phyloP scores from a whole-genome alignment of 2,888 invertebrate genomes.

The Anodontia alba region DNA sequence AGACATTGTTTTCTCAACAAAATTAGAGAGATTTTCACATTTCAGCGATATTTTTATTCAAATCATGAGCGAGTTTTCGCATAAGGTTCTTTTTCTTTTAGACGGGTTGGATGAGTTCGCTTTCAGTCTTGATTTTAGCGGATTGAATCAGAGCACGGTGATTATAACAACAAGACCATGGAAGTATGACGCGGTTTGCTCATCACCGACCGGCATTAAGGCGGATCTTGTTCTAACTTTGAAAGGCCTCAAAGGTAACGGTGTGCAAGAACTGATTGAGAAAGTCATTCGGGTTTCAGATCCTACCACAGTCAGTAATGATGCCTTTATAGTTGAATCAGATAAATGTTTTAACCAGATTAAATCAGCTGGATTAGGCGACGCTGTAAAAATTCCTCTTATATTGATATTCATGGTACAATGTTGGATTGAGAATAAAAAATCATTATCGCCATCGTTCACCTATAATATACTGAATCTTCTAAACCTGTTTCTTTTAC shows the following conservation, averaged over 20 bases:
- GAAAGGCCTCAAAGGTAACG: background rate
- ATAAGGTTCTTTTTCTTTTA: background rate
- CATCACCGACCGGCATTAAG: background rate
- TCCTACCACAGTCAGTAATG: background rate
- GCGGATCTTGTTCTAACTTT: background rate
- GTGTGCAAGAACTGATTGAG: background rate
- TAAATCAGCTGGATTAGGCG: background rate
- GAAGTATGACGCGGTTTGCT: background rate
- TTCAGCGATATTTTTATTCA: background rate
- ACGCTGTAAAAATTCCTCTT: background rate
- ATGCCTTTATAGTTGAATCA: background rate
- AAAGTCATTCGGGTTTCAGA: background rate
- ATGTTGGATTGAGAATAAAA: background rate
- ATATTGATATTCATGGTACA: background rate
- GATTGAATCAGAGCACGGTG: background rate
- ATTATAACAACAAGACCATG: background rate
- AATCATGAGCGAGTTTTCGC: background rate
- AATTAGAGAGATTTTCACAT: background rate
- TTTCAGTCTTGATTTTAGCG: background rate
- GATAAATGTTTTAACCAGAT: background rate
- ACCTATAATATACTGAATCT: background rate
- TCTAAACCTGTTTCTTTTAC: background rate
- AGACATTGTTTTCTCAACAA: background rate
- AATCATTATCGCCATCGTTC: background rate
- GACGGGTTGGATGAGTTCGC: background rate